These are phyloP conservation scores for Sarcophaga subvicina DNA, from an alignment of 2,888 invertebrate genomes.

Conservation along the genomic window DNA sequence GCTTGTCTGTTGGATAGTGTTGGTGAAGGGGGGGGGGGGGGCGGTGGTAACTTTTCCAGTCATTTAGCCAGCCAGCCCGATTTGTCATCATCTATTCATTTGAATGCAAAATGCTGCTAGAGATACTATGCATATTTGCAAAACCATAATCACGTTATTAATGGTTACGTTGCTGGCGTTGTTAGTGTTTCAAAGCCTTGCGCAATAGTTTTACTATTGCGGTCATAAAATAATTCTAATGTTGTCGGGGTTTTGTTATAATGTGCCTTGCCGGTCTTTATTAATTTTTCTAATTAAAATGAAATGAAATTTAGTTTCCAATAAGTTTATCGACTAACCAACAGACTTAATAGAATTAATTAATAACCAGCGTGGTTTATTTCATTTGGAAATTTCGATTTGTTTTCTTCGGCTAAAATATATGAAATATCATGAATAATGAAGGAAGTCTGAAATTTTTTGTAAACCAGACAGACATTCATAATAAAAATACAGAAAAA, in stretches of 20 bases:
- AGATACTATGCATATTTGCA: background rate
- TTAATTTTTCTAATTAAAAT: background rate
- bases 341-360: background rate
- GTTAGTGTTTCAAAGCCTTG: constrained; percentile 44
- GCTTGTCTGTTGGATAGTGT: background rate
- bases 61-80: background rate
- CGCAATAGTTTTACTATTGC: constrained; percentile 62
- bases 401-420: background rate
- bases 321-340: background rate
- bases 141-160: background rate
- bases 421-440: too few species aligned
- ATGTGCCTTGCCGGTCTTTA: background rate
- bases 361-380: background rate
- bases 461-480: too few species aligned
- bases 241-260: background rate
- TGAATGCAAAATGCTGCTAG: background rate
- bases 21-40: background rate
- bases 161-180: too few species aligned
- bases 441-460: too few species aligned
- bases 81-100: constrained; percentile 21
- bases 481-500: too few species aligned
- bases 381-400: background rate
- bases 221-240: background rate
- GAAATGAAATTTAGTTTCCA: background rate
- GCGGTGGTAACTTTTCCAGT: background rate